These are phyloP conservation scores for Crossaster papposus DNA, from an alignment of 53 echinoderm and acorn worm genomes.

Conservation along the genomic window DNA sequence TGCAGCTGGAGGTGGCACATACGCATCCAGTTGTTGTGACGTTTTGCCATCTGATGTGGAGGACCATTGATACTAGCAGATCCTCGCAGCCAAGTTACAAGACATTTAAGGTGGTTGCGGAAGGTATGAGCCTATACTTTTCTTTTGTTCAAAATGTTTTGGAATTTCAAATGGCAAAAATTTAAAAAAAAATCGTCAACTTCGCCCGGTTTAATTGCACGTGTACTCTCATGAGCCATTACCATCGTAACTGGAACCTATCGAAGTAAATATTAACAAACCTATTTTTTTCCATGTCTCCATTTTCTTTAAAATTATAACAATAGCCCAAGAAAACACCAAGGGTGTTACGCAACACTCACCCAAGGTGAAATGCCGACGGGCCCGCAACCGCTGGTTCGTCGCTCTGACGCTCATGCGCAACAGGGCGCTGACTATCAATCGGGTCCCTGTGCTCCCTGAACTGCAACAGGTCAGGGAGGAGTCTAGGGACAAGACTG, in stretches of 20 bases:
- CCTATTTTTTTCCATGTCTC: background rate
- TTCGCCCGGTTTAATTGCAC: too few relatives aligned
- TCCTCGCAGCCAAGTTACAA: slow-evolving; percentile 7
- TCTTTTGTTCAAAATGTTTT: too few relatives aligned
- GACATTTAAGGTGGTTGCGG: background rate
- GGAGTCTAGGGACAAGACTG: slow-evolving; percentile 55
- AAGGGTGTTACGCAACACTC: background rate
- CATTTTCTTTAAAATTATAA: background rate
- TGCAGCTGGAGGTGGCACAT: slow-evolving; percentile 85
- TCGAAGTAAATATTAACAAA: background rate
- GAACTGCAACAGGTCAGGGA: slow-evolving; percentile 55
- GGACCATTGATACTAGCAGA: slow-evolving; percentile 16
- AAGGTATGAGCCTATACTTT: background rate
- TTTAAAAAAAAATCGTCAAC: too few relatives aligned
- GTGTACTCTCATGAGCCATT: too few relatives aligned
- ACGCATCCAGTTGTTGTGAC: slow-evolving; percentile 89
- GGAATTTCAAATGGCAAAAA: too few relatives aligned
- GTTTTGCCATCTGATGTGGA: slow-evolving; percentile 76
- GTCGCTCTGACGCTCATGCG: slow-evolving; percentile 41
- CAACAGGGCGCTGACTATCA: background rate
- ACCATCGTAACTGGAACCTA: background rate
- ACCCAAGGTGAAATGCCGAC: background rate
- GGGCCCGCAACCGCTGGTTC: slow-evolving; percentile 52
- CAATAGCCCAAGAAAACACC: background rate
- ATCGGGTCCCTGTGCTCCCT: slow-evolving; percentile 42